Evolutionary conservation across 2,888 invertebrate genomes (phyloP), one percentile per base, ranked within the genome.

Genomic region (Drosophila prolongata): DNA sequence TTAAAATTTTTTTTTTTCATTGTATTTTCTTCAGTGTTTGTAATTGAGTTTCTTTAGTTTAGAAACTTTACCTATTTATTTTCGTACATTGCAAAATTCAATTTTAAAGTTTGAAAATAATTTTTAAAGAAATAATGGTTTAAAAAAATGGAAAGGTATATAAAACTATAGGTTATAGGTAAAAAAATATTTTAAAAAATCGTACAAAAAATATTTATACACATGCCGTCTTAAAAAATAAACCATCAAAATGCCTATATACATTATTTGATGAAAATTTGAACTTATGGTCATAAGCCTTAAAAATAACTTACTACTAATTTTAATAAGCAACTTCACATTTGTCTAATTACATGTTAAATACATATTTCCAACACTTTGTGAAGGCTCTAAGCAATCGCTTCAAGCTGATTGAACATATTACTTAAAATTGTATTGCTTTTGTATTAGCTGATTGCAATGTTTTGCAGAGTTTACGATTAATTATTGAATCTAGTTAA

Each of bases 381-480:
- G 71, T 71, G 64, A 71, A 71, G 71, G 57, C 55, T 65, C 44
- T 43, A 61, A 53, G 83, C 60, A 54, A 42, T 74, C 70, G 52
- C 57, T 58, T 71, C 60, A 4, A 42, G 52, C 69, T 70, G 72
- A 70, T 30, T 34, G 27, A 52, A 52, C 50, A 46, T 40, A 19
- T 49, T 10, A 40, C 70, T 58, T 75, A 76, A 53, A 35, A 35
- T 4, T 47, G 61, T 50, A 61, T 86, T 80, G 69, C 83, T 83
- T 74, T 65, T 55, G 27, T 75, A 47, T 68, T 70, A 72, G 62
- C 50, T 68, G 62, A 69, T 74, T 80, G 80, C 77, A 72, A 68
- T 62, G 40, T 61, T 57, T 78, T 55, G 59, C 53, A 58, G 52
- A 34, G 49, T 65, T 53, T 35, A 52, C 46, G 59, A 35, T 49